These are phyloP conservation scores for Corythoichthys intestinalis DNA, from an alignment of 2,113 vertebrate species.

Conservation along the genomic window DNA sequence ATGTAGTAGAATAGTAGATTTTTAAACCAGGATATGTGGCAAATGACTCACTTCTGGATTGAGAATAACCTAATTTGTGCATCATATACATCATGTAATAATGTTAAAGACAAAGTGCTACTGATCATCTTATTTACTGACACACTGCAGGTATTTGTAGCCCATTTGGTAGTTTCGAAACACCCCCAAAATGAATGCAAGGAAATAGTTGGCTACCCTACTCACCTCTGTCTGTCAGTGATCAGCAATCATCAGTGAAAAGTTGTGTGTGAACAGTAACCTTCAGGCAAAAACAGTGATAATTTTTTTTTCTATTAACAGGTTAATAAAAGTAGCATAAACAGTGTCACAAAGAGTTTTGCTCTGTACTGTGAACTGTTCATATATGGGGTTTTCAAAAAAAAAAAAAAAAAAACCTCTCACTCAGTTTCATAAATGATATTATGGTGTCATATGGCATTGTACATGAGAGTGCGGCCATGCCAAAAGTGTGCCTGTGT, in stretches of 20 bases:
- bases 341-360: neutral
- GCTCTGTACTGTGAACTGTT: neutral
- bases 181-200: too few species aligned
- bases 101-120: too few species aligned
- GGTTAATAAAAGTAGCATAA: neutral
- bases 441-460: neutral
- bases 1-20: too few species aligned
- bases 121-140: too few species aligned
- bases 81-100: too few species aligned
- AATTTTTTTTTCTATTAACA: neutral
- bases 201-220: too few species aligned
- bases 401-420: conserved; percentile 13
- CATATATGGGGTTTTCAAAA: conserved; percentile 19
- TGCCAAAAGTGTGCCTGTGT: neutral
- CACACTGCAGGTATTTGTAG: too few species aligned
- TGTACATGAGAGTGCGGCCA: neutral
- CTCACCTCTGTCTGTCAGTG: neutral
- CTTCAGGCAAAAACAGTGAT: neutral
- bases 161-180: too few species aligned
- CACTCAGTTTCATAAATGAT: conserved; percentile 32
- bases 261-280: neutral
- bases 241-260: neutral
- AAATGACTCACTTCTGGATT: too few species aligned
- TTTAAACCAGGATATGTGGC: too few species aligned
- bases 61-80: too few species aligned